These are phyloP conservation scores for Sphaerodactylus townsendi DNA, from an alignment of 2,113 vertebrate genomes.

Conservation along the genomic window DNA sequence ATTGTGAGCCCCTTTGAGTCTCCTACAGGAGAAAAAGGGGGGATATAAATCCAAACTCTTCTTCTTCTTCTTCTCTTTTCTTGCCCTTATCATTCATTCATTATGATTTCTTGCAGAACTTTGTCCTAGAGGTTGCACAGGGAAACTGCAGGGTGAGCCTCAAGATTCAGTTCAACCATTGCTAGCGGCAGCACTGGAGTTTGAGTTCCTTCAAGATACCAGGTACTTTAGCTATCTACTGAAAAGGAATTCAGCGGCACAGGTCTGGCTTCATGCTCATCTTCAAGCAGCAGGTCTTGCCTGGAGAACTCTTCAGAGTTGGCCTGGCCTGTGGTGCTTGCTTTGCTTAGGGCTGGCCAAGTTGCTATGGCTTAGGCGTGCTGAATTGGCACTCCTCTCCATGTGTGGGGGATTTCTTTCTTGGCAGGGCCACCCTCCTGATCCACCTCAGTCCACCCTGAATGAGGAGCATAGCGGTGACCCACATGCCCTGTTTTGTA, in stretches of 20 bases:
- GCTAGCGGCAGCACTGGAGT: slow-evolving; percentile 43
- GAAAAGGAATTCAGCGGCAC: background rate
- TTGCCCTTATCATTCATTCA: background rate
- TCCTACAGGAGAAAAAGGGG: too few relatives aligned
- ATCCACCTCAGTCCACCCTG: background rate
- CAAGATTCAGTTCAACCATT: slow-evolving; percentile 43
- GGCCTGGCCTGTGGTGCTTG: too few relatives aligned
- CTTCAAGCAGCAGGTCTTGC: background rate
- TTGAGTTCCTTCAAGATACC: slow-evolving; percentile 33
- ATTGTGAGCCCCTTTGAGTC: too few relatives aligned
- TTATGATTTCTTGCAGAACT: slow-evolving; percentile 11
- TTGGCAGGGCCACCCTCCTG: background rate
- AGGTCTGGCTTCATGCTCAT: background rate
- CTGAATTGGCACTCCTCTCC: too few relatives aligned
- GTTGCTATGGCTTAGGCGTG: background rate
- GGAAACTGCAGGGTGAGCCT: slow-evolving; percentile 26
- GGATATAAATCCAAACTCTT: too few relatives aligned
- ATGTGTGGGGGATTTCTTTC: background rate
- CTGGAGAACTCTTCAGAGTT: too few relatives aligned
- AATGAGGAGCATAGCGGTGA: background rate
- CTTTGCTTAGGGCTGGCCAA: background rate
- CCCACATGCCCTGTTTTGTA: background rate
- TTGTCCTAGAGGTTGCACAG: slow-evolving; percentile 32
- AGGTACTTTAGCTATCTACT: slow-evolving; percentile 6
- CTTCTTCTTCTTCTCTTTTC: background rate